Conservation (phyloP, 2,797 vertebrate genomes). For the Benthosema pterotum region DNA sequence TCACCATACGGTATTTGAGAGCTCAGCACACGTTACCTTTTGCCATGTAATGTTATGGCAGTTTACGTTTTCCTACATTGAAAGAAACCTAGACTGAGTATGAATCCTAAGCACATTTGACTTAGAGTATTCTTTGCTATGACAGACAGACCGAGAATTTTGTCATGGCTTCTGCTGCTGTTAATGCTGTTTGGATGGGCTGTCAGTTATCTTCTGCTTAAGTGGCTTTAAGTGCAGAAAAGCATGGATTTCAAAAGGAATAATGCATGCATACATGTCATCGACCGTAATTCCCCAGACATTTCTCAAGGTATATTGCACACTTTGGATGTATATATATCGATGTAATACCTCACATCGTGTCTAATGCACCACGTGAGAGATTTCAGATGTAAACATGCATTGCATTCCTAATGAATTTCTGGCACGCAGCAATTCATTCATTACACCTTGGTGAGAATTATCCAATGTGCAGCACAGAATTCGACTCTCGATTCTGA, state of each 20-base stretch:
- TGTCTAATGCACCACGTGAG: background rate
- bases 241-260: conserved; percentile 14
- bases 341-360: conserved; percentile 1
- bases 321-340: conserved; percentile 32
- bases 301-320: conserved; percentile 11
- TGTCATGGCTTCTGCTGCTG: conserved; percentile 28
- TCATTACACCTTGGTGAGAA: too few species aligned
- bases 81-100: conserved; percentile 38
- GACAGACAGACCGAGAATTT: conserved; percentile 25
- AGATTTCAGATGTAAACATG: background rate
- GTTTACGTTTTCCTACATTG: conserved; percentile 32
- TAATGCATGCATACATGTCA: conserved; percentile 9
- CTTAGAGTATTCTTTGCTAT: conserved; percentile 33
- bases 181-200: conserved; percentile 34
- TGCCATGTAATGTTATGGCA: conserved; percentile 66
- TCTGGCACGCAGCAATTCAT: too few species aligned
- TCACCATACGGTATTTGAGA: conserved; percentile 62
- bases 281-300: conserved; percentile 12
- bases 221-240: conserved; percentile 19
- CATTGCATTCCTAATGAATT: background rate
- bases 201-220: conserved; percentile 13
- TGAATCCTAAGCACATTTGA: conserved; percentile 15
- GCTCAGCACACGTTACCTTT: conserved; percentile 45
- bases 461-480: too few species aligned
- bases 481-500: too few species aligned